These are phyloP conservation scores for Pangasius krempfi DNA, from an alignment of 2,797 vertebrate genomes.

Conservation along the genomic window DNA sequence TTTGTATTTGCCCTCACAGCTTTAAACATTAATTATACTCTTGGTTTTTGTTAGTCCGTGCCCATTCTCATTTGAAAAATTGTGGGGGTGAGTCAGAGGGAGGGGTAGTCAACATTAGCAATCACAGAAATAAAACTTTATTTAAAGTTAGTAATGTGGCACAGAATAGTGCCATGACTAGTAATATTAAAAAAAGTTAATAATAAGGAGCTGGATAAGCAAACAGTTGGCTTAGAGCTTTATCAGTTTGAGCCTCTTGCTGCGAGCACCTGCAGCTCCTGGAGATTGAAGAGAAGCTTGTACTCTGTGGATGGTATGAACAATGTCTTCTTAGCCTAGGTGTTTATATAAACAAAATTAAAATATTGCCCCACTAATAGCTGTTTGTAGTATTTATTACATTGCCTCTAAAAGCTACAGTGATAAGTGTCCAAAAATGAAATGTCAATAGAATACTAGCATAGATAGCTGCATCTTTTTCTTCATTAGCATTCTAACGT, in stretches of 20 bases:
- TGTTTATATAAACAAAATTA: background rate
- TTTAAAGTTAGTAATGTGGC: background rate
- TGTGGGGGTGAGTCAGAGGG: background rate
- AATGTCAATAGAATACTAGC: background rate
- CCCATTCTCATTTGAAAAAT: background rate
- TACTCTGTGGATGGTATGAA: background rate
- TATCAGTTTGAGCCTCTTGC: constrained; percentile 1
- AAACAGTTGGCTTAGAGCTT: background rate
- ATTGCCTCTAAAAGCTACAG: background rate
- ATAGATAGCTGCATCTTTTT: background rate
- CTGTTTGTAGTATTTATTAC: background rate
- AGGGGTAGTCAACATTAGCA: background rate
- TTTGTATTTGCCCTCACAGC: background rate
- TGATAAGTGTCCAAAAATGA: background rate
- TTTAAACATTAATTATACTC: background rate
- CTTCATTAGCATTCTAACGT: background rate
- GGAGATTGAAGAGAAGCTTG: background rate
- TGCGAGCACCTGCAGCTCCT: background rate
- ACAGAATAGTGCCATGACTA: background rate
- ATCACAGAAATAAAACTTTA: background rate
- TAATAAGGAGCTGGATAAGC: background rate
- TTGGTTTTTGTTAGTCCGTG: background rate
- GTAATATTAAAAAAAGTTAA: background rate
- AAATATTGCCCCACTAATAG: background rate
- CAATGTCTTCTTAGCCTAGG: background rate